Evolutionary conservation across 2,113 vertebrate genomes (phyloP), one percentile per base, ranked within the genome.

Genomic region (Motacilla alba): DNA sequence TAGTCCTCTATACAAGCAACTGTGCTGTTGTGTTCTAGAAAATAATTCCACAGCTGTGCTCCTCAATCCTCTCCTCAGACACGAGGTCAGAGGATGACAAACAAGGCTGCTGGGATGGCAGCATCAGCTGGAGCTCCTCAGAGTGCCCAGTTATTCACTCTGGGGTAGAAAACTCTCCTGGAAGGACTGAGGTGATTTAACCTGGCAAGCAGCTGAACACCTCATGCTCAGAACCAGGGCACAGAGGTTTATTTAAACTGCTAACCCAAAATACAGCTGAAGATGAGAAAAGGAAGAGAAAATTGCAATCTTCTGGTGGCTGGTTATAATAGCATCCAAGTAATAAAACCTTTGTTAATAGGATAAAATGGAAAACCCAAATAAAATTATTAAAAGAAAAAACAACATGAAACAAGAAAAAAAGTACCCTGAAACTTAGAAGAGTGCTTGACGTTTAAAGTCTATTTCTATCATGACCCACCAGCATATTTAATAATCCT

Each of bases 171-270:
- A 86, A 81, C 39, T 18, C 27, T 44, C 26, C n/a, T 69, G 43
- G 74, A 52, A 39, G 50, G 39, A 17, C 64, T 26, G 58, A 46
- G 37, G 20, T 30, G 19, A 44, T 30, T 50, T 21, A 84, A 59
- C 16, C 27, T 4, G 3, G 35, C 31, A 50, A 72, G 72, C 64
- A 83, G 72, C 26, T 56, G 20, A 77, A 17, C 31, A 23, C 15
- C 26, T 7, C 8, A 7, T 0, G 0, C 49, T 43, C 80, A 70
- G 22, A 37, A 64, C 6, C 35, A 39, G 43, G 43, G 10, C 44
- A 44, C 23, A 63, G 33, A 1, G 9, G 35, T 68, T 64, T 15
- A 58, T 75, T 85, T 70, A 28, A 83, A 78, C 15, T 55, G 11
- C 33, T 67, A 28, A 27, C 2, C 9, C 27, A 62, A 95, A 70